These are phyloP conservation scores for Tachysurus vachellii DNA, from an alignment of 2,113 vertebrate genomes.

Conservation along the genomic window DNA sequence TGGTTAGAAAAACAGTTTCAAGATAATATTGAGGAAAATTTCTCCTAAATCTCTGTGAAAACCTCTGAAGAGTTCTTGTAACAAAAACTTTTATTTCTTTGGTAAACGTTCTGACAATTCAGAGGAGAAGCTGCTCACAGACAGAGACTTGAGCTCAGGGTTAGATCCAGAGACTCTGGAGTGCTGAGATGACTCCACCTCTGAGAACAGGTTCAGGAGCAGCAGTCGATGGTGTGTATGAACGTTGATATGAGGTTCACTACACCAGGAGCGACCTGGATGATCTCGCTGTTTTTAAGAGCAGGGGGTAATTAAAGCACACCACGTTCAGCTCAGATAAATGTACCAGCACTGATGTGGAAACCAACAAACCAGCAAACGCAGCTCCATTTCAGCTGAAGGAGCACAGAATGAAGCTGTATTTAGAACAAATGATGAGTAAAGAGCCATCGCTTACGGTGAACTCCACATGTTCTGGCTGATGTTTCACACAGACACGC, in stretches of 20 bases:
- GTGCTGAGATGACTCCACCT: background rate
- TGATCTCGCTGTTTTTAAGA: conserved; percentile 4
- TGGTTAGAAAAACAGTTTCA: background rate
- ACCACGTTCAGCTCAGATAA: background rate
- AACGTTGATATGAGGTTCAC: background rate
- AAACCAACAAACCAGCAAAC: background rate
- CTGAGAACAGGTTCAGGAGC: background rate
- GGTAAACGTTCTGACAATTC: background rate
- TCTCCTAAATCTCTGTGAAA: background rate
- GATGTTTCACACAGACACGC: background rate
- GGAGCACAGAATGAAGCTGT: background rate
- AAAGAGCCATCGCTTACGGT: background rate
- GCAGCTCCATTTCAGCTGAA: background rate
- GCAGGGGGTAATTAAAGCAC: background rate
- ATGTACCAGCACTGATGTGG: background rate
- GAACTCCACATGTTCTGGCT: background rate
- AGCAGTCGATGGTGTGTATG: background rate
- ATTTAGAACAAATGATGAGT: background rate
- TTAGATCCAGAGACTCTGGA: background rate
- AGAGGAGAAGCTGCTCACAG: background rate
- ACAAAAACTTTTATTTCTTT: background rate
- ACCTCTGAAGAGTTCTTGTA: background rate
- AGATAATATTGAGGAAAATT: background rate
- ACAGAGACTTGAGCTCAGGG: background rate
- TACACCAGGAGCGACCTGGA: background rate